Evolutionary conservation across 1,140 invertebrate genomes (phyloP), one percentile per base, ranked within the genome.

Genomic region (Euglossa dilemma): DNA sequence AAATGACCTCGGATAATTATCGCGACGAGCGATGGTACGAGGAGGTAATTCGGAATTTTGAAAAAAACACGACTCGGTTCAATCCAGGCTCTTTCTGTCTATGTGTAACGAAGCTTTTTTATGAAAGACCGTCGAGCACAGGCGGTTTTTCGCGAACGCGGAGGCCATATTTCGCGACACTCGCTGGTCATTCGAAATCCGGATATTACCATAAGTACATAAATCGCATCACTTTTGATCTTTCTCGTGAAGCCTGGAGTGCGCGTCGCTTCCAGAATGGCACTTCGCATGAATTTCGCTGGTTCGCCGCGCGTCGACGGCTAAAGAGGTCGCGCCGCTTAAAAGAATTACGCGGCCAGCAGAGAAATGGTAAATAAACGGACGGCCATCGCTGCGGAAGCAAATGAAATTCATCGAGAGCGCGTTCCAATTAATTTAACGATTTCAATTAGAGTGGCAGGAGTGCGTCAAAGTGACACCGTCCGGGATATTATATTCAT

Each of bases 371-470:
- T 3, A 20, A 20, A 43, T n/a, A n/a, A 77, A 66, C 63, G 61
- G 66, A 2, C 50, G 64, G 7, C 1, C 11, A 36, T 14, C 14
- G 0, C 2, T 6, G 12, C 25, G n/a, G 14, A 28, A 45, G n/a
- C 28, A 47, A 73, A 25, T 18, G 59, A 73, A 47, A 56, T 73
- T 73, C 43, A 50, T 20, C 18, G 52, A 0, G 11, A 36, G n/a
- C 52, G 11, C n/a, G 56, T 45, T 70, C 56, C 66, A 69, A 78
- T 78, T 70, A 59, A 79, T 70, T 79, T 67, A 59, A 69, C 76
- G 25, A 70, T 79, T 61, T 50, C 77, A 69, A 70, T 79, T 77
- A 56, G 52, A 47, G 45, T 4, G 18, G 7, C 50, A 6, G 20
- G 45, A 50, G 45, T 18, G 56, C 20, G 20, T 1, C 18, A n/a